A percentile compares a stretch with the other conserved stretches of the same genome.
These are phyloP conservation scores for Abrostola triplasia DNA, from an alignment of 2,888 invertebrate species.

Conservation along the genomic window DNA sequence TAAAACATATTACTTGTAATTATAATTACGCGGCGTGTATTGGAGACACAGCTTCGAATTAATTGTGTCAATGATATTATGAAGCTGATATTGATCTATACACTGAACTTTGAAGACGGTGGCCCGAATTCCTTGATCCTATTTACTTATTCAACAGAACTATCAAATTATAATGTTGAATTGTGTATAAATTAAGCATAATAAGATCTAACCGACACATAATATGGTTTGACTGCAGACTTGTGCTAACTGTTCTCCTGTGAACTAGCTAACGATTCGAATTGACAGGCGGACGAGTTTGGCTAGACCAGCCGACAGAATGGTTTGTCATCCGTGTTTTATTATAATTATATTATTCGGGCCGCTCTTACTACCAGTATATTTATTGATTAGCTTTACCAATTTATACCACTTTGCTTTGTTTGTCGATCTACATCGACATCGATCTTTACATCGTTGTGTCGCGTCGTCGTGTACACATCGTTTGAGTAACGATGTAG, in stretches of 20 bases:
- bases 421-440: conserved; percentile 31
- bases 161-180: too few species aligned
- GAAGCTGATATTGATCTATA: neutral
- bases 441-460: conserved; percentile 12
- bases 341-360: conserved; percentile 21
- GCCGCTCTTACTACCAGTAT: conserved; percentile 20
- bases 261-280: conserved; percentile 20
- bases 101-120: too few species aligned
- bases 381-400: conserved; percentile 38
- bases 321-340: conserved; percentile 42
- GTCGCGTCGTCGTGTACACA: conserved; percentile 17
- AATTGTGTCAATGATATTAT: neutral
- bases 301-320: conserved; percentile 27
- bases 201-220: too few species aligned
- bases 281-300: conserved; percentile 33
- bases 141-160: too few species aligned
- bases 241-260: conserved; percentile 6
- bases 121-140: too few species aligned
- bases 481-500: conserved; percentile 17
- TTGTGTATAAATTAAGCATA: too few species aligned
- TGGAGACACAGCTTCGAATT: conserved; percentile 26
- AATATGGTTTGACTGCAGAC: too few species aligned
- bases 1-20: conserved; percentile 31
- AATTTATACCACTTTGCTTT: conserved; percentile 28
- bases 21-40: conserved; percentile 16